Percentiles rank a stretch among this genome's conserved stretches.
These are phyloP conservation scores for Epinephelus malabaricus DNA, from an alignment of 2,797 vertebrate species.

Conservation along the genomic window DNA sequence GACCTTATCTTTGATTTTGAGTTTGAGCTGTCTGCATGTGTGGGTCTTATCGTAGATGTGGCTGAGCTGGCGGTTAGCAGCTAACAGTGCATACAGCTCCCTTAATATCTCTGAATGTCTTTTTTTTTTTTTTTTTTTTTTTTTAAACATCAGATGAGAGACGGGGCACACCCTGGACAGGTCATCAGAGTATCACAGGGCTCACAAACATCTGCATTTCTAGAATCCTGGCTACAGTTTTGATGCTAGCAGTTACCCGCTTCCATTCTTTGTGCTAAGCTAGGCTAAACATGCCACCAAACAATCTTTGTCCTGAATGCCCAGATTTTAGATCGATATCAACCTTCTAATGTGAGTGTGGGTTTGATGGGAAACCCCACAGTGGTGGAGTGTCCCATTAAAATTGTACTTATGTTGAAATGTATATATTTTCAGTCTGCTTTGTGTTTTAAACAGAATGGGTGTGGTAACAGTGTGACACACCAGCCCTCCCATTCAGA, in stretches of 20 bases:
- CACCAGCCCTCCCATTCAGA: slow-evolving; percentile 15
- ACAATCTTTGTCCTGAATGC: background rate
- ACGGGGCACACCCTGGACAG: too few relatives aligned
- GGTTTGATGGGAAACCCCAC: background rate
- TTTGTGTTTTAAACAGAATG: slow-evolving; percentile 12
- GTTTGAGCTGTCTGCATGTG: too few relatives aligned
- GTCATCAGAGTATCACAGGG: too few relatives aligned
- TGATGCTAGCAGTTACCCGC: background rate
- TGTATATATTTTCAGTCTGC: slow-evolving; percentile 20
- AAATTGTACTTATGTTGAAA: slow-evolving; percentile 15
- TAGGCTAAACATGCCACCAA: slow-evolving; percentile 4
- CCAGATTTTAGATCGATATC: slow-evolving; percentile 20
- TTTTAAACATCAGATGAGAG: too few relatives aligned
- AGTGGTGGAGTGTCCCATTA: slow-evolving; percentile 14
- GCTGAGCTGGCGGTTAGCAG: too few relatives aligned
- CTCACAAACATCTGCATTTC: too few relatives aligned
- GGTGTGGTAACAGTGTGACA: slow-evolving; percentile 4
- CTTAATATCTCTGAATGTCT: background rate
- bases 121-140: background rate
- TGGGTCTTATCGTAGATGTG: too few relatives aligned
- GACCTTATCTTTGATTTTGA: too few relatives aligned
- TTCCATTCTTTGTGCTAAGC: slow-evolving; percentile 30
- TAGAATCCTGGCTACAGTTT: too few relatives aligned
- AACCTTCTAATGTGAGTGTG: background rate
- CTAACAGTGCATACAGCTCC: too few relatives aligned